Base-by-base conservation (phyloP, 2,797 vertebrate species). In the Molossus alvarezi region DNA sequence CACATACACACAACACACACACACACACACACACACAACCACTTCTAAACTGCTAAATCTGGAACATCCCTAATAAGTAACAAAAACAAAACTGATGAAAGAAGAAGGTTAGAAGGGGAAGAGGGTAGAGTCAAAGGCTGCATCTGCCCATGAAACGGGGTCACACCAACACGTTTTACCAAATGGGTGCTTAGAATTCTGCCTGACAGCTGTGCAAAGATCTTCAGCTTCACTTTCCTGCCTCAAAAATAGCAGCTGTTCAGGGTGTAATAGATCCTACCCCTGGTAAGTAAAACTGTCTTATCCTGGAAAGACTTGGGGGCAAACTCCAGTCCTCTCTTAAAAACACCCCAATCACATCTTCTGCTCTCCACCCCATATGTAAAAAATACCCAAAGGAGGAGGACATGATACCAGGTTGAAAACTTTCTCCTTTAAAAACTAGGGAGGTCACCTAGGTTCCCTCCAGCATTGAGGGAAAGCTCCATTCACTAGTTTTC, bases 131-230 rank as follows among this genome's bases (percentile, higher is more conserved):
- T 1, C 9, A 45, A 93, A 81, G 51, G 3, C 0, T 73, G 60
- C 90, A 72, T 41, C 48, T 64, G 75, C 62, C 92, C 27, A 33
- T 91, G 41, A 96, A 95, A 94, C 33, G 15, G 20, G 88, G 86
- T 84, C 80, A 97, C 51, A 37, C 62, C 0, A 0, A 96, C 79
- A 94, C 83, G 64, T 95, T 89, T 87, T 77, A 29, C 41, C n/a
- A 79, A 96, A 57, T 17, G 2, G 1, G 20, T 95, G 91, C 51
- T 95, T 90, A 48, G 0, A 65, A 97, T 92, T 94, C 91, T 92
- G 91, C 29, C 14, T 33, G 60, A 95, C 92, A 97, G 93, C 96
- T 77, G 25, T 76, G 87, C 1, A 51, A 62, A 64, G 41, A 27
- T 71, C 41, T 83, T 65, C 64, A 82, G 89, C 55, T 84, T 97